Evolutionary conservation across 2,113 vertebrate genomes (phyloP), one percentile per base, ranked within the genome.

Genomic region (Hepsetus odoe): DNA sequence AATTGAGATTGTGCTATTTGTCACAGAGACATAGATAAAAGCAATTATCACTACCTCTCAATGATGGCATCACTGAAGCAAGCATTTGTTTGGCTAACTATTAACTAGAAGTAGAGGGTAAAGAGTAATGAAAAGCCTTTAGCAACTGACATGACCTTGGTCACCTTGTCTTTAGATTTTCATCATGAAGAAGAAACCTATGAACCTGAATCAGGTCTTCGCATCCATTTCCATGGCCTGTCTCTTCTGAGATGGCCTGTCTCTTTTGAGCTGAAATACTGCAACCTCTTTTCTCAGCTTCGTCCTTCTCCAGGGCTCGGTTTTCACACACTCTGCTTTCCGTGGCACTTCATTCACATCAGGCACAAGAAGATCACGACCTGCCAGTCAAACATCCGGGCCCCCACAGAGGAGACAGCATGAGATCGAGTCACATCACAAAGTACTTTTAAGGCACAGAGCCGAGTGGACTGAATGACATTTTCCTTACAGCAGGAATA

Each of bases 221-320:
- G 12, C 32, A 69, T 80, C 67, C 55, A 70, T 12, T 75, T 74
- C 30, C 62, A 74, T 46, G n/a, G 22, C 42, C 58, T 35, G 33
- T 22, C 49, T 33, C 40, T 55, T 35, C 38, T 66, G n/a, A n/a
- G n/a, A n/a, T n/a, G n/a, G n/a, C n/a, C n/a, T 28, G 46, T 38
- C 30, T 20, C 59, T 33, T 30, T 33, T 18, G 42, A 65, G 42
- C 59, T 26, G 51, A 75, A 53, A 75, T 30, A 28, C 30, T 18
- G 32, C 42, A 53, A 61, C n/a, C 30, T 28, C 65, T 38, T 38
- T 38, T 20, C 33, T 35, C 18, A 49, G 24, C 26, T 55, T 61
- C 73, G 53, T 76, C 73, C 73, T 76, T 44, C 73, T 75, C 49
- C 32, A 18, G 44, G 14, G 62, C 59, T 62, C 30, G 18, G 30